Conservation (phyloP, 2,113 vertebrate genomes). For the Dasypus novemcinctus region DNA sequence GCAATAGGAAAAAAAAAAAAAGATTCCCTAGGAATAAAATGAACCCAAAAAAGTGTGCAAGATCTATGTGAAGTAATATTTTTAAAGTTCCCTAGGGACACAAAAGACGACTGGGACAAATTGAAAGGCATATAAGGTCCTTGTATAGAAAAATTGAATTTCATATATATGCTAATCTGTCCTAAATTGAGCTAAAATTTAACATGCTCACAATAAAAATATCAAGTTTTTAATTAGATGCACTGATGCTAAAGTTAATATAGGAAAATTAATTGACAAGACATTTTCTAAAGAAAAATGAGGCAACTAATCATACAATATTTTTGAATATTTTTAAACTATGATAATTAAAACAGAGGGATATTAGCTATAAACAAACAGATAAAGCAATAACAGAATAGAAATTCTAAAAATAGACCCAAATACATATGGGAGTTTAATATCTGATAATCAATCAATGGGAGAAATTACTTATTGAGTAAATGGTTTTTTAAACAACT, state of each 20-base stretch:
- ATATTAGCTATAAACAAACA: neutral
- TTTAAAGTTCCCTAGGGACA: neutral
- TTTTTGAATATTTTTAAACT: conserved; percentile 38
- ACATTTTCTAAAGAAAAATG: neutral
- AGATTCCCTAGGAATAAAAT: neutral
- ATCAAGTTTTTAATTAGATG: neutral
- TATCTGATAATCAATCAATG: neutral
- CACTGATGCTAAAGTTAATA: conserved; percentile 13
- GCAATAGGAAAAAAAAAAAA: neutral
- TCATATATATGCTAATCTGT: neutral
- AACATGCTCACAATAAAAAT: neutral
- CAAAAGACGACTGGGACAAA: conserved; percentile 9
- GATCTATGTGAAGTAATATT: conserved; percentile 2
- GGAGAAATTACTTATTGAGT: neutral
- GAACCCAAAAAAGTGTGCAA: neutral
- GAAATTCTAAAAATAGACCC: neutral
- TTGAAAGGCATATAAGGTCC: neutral
- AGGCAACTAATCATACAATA: neutral
- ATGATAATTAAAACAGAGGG: conserved; percentile 14
- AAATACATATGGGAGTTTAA: neutral
- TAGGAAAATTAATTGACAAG: conserved; percentile 22
- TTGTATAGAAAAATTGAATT: neutral
- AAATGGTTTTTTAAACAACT: conserved; percentile 37
- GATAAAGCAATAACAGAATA: neutral
- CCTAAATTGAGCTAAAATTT: conserved; percentile 20